phyloP scores from a whole-genome alignment of 2,797 vertebrate genomes.

The Melanotaenia pygmaea region DNA sequence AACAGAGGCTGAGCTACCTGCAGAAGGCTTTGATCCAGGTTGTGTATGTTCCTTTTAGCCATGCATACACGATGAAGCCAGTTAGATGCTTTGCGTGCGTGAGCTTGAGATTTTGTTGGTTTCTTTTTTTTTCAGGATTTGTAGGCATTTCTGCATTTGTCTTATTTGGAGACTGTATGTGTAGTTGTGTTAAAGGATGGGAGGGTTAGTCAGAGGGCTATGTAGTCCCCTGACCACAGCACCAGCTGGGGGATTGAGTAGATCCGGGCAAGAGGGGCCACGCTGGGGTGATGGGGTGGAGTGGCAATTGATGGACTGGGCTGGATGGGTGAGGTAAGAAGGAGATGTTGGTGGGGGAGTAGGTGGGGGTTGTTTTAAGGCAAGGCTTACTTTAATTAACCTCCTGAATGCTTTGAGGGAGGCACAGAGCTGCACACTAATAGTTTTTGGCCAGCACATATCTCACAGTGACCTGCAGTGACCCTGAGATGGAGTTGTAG shows the following conservation, averaged over 20 bases:
- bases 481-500: conserved; percentile 14
- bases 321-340: conserved; percentile 16
- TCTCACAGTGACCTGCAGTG: conserved; percentile 25
- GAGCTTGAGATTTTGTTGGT: no score
- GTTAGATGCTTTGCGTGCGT: no score
- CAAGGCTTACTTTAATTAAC: conserved; percentile 72
- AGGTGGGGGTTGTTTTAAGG: conserved; percentile 49
- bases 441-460: conserved; percentile 50
- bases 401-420: conserved; percentile 49
- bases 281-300: conserved; percentile 27
- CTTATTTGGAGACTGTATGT: conserved; percentile 22
- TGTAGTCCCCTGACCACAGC: conserved; percentile 61
- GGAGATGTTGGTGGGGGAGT: conserved; percentile 4
- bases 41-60: conserved; percentile 18
- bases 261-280: conserved; percentile 67
- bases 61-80: conserved; percentile 9
- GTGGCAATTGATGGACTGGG: conserved; percentile 3
- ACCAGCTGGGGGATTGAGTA: conserved; percentile 77
- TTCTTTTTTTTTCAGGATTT: not conserved
- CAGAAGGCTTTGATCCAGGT: conserved; percentile 14
- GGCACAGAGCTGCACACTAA: conserved; percentile 48
- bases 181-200: conserved; percentile 32
- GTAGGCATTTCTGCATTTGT: conserved; percentile 22
- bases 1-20: conserved; percentile 33
- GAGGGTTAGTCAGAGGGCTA: conserved; percentile 29